Evolutionary conservation across 2,888 invertebrate species (phyloP), one percentile per base, ranked within the genome.

Genomic region (Periphyllus acericola): DNA sequence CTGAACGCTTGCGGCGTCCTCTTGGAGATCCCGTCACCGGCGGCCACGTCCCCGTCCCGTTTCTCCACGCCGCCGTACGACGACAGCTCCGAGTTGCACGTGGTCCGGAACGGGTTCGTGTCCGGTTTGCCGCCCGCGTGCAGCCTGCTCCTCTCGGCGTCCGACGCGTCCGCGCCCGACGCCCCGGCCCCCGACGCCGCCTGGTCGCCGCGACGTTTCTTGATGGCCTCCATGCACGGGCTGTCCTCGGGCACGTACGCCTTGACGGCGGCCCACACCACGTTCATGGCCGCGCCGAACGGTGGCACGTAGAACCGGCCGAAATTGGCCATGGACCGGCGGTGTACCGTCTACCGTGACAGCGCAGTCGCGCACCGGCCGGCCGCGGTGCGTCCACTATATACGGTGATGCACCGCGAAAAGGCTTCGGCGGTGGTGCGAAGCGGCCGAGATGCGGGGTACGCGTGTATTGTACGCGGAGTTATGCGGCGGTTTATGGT

Each of bases 191-290:
- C 86, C 17, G 76, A 84, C 84, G 80, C 89, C 68, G 40, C 87
- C 25, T 66, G 79, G 0, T 83, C 84, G 25, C 86, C 89, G 3
- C 90, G 89, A 5, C 88, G 89, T 71, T 89, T 90, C 46, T 74
- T 72, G 78, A 92, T 91, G 86, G 92, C 90, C 90, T 93, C 92
- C 91, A 92, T 91, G 89, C 92, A 92, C 0, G 92, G 92, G 88
- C 92, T 92, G 90, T 94, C 94, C 74, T 95, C 94, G 83, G 96
- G 96, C 91, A 96, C 94, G 91, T 95, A 94, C 91, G 96, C 95
- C 90, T 95, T 93, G 80, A 96, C 93, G 34, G 96, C 95, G 92
- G 96, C 96, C 94, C 95, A 94, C 40, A 96, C 96, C 90, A 96
- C 96, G 91, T 96, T 96, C 91, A 96, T 91, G 74, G 95, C 95